Base-by-base conservation (phyloP, 2,113 vertebrate species). In the Rhineura floridana region DNA sequence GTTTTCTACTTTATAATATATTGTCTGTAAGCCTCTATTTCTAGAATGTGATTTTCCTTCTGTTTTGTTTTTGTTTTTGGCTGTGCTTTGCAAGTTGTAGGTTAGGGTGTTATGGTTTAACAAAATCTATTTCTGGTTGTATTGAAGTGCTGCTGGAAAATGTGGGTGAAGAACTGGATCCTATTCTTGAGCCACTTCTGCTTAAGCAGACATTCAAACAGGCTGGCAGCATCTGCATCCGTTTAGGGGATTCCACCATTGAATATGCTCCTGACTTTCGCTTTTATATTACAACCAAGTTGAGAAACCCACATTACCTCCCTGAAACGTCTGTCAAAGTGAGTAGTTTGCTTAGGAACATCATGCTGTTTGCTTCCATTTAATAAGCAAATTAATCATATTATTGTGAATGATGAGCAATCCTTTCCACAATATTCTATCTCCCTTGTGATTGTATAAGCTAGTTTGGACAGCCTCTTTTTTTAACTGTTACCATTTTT, bases 141-240 rank as follows among this genome's bases (percentile, higher is more conserved):
- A n/a, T 83, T 90, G 44, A 92, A 99, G 98, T 98, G 91, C 94
- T 99, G 76, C 92, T 98, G 89, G 98, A 98, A 96, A 98, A 98
- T 89, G 94, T 98, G 1, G 98, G 97, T 7, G 98, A 98, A 94
- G 98, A 99, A 81, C 92, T 99, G 78, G 98, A 98, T 90, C 98
- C 98, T 10, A 96, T 99, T 91, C 95, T 98, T 85, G 98, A 98
- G 91, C 98, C 98, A 21, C 96, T 98, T 63, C 93, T 99, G 72
- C 97, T 99, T 19, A 98, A 97, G 72, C 98, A 98, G 95, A 98
- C 97, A 2, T 98, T 99, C 93, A 99, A 98, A 93, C 98, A 98
- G 81, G 96, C 97, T 0, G 98, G 98, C 17, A 97, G 96, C 30
- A 73, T 95, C 0, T 98, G 97, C 79, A 98, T 99, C 90, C 97